A percentile compares a stretch with the other conserved stretches of the same genome.
Evolutionary conservation across 2,113 vertebrate genomes (phyloP).

Genomic region (Entelurus aequoreus): DNA sequence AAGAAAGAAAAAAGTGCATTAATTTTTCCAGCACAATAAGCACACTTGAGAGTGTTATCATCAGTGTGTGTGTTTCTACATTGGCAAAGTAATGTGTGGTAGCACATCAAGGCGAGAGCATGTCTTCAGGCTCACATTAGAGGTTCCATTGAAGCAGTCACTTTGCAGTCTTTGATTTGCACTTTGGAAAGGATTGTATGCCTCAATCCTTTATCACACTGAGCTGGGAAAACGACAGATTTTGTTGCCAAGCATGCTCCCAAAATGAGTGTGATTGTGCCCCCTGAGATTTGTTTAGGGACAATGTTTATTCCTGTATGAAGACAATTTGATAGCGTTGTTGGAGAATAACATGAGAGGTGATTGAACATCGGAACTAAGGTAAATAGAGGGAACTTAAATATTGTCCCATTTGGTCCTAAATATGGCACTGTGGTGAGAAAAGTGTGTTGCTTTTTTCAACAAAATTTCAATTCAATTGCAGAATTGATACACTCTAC

Average conservation of each 20-base stretch:
- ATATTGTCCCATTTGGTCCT: too few relatives aligned
- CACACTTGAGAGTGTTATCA: conserved; percentile 65
- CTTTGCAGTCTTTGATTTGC: conserved; percentile 73
- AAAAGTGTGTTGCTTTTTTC: too few relatives aligned
- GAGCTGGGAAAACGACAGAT: conserved; percentile 64
- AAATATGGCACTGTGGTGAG: too few relatives aligned
- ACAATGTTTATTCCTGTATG: not conserved
- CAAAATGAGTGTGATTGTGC: conserved; percentile 30
- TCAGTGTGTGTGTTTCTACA: conserved; percentile 50
- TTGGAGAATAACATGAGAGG: not conserved
- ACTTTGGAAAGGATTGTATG: conserved; percentile 72
- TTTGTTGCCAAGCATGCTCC: conserved; percentile 31
- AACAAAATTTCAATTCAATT: too few relatives aligned
- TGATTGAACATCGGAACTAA: not conserved
- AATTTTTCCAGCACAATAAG: conserved; percentile 67
- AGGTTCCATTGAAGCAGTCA: conserved; percentile 69
- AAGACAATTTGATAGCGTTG: not conserved
- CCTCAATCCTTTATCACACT: conserved; percentile 69
- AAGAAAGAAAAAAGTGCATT: conserved; percentile 38
- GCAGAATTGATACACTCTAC: too few relatives aligned
- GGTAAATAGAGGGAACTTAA: too few relatives aligned
- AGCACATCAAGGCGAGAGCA: conserved; percentile 69
- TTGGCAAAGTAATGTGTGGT: conserved; percentile 68
- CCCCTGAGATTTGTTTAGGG: conserved; percentile 34
- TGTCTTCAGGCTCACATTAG: conserved; percentile 72